phyloP scores from a whole-genome alignment of 1,140 invertebrate species.

The Tetramorium simillimum region DNA sequence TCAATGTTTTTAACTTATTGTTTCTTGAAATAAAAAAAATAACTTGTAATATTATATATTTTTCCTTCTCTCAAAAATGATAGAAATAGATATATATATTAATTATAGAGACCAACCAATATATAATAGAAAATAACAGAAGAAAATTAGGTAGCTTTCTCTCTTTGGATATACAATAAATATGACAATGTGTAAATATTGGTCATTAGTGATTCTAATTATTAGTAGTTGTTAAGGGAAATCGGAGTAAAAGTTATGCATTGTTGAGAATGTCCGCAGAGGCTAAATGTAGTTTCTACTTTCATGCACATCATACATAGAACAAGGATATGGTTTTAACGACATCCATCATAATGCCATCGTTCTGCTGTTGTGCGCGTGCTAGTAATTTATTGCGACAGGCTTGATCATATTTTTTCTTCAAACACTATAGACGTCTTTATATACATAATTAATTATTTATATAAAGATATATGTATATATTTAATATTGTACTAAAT shows the following conservation, averaged over 20 bases:
- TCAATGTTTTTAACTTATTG: neutral
- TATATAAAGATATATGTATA: neutral
- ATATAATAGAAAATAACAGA: neutral
- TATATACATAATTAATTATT: conserved; percentile 22
- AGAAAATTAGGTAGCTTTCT: neutral
- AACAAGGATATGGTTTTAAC: conserved; percentile 82
- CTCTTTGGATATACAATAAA: neutral
- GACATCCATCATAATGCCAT: conserved; percentile 77
- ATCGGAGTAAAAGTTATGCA: neutral
- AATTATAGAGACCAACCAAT: neutral
- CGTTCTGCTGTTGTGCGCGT: conserved; percentile 56
- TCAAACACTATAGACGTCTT: conserved; percentile 27
- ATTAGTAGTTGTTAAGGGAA: neutral
- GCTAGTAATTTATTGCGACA: conserved; percentile 72
- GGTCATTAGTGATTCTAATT: neutral
- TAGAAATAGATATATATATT: neutral
- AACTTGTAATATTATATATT: neutral
- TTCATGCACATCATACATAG: conserved; percentile 32
- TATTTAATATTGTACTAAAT: too few species aligned
- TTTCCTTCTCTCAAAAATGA: neutral
- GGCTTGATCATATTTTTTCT: conserved; percentile 52
- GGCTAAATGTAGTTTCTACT: neutral
- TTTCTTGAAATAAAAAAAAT: neutral
- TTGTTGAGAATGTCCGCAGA: neutral
- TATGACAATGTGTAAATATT: neutral